Evolutionary conservation across 2,797 vertebrate genomes (phyloP), one percentile per base, ranked within the genome.

Genomic region (Kryptolebias ocellatus): DNA sequence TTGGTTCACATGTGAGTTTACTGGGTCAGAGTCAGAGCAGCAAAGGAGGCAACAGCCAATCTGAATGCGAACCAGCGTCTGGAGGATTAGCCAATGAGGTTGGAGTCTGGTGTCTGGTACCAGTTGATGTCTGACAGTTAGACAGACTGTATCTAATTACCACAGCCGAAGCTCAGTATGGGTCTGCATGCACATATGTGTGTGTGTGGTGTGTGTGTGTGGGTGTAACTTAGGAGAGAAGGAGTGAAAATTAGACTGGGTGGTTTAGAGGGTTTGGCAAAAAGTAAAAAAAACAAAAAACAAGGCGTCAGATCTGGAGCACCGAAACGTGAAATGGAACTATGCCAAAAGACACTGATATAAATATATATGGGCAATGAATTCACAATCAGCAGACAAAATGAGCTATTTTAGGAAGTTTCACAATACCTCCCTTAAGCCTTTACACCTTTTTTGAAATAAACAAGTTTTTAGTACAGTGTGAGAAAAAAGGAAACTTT

Each of bases 141-240:
- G 88, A 92, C 90, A 91, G 90, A 89, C 88, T 90, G 90, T 88
- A 90, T 92, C 87, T 90, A 92, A 92, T 93, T 93, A 90, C 89
- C 88, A 76, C 76, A 87, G 86, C 78, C 78, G 9, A 77, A 69
- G 79, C 89, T 84, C 89, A 88, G 88, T 86, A 70, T 88, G 90
- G 78, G 82, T 80, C 83, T 79, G 67, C 50, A 79, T 73, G 82
- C 47, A 20, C 42, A 18, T 64, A 9, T 18, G 18, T 49, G 46
- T 50, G 5, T 54, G 62, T 67, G 64, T 74, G 71, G 64, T 37
- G 78, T 67, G 76, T 37, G 69, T 58, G 65, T 49, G 79, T 76
- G 85, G 64, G 81, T 81, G 78, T 72, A 76, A 68, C 80, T 70
- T 70, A 83, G 84, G 68, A 76, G 58, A 76, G 72, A 81, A 63